These are phyloP conservation scores for Acipenser oxyrinchus DNA, from an alignment of 2,797 vertebrate species.

Conservation along the genomic window DNA sequence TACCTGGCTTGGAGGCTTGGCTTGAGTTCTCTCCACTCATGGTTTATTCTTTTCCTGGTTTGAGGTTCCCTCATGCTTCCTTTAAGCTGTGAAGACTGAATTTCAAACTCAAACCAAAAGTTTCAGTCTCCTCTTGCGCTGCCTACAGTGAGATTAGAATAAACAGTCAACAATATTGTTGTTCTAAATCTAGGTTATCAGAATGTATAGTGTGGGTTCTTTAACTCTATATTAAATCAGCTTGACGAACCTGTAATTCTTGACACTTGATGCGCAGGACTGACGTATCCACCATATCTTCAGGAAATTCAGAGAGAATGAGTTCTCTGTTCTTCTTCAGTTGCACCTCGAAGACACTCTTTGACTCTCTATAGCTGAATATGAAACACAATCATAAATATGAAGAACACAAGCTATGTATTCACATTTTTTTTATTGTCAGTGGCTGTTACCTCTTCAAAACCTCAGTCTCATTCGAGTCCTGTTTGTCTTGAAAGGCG, in stretches of 20 bases:
- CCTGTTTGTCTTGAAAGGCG: too few species aligned
- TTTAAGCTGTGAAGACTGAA: slow-evolving; percentile 47
- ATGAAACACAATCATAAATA: slow-evolving; percentile 18
- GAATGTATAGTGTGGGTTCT: too few species aligned
- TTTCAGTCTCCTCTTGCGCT: slow-evolving; percentile 59
- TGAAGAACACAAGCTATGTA: neutral
- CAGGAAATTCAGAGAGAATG: slow-evolving; percentile 55
- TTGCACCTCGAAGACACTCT: slow-evolving; percentile 59
- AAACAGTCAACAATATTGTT: neutral
- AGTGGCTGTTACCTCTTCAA: too few species aligned
- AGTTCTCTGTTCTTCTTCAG: slow-evolving; percentile 60
- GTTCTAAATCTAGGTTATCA: too few species aligned
- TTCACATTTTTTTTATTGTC: too few species aligned
- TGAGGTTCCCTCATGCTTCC: slow-evolving; percentile 24
- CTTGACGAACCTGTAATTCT: slow-evolving; percentile 69
- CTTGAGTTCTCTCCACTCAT: slow-evolving; percentile 64
- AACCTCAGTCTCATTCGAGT: too few species aligned
- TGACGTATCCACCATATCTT: slow-evolving; percentile 58
- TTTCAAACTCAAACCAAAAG: slow-evolving; percentile 64
- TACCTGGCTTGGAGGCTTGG: slow-evolving; percentile 64
- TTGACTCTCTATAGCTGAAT: slow-evolving; percentile 64
- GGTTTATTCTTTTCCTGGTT: slow-evolving; percentile 51
- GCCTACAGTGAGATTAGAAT: slow-evolving; percentile 44
- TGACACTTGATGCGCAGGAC: slow-evolving; percentile 67
- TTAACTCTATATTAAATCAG: neutral